A percentile compares a stretch with the other conserved stretches of the same genome.
phyloP scores from a whole-genome alignment of 2,113 vertebrate genomes.

The Scartelaos histophorus region DNA sequence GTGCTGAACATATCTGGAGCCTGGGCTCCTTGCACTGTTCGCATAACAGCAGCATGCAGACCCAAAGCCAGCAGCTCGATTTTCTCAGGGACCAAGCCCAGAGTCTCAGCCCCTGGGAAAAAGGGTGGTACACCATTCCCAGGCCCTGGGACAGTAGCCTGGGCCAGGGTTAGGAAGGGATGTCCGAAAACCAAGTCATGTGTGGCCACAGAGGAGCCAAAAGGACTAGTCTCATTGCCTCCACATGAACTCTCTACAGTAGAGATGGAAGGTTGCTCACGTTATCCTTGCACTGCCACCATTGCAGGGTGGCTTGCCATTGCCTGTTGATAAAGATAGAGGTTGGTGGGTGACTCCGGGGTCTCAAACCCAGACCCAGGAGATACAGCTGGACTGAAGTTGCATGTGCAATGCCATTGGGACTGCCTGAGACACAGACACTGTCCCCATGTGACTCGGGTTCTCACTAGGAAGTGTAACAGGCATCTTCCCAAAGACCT shows the following conservation, averaged over 20 bases:
- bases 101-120: not conserved
- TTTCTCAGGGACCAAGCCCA: not conserved
- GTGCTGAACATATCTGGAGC: not conserved
- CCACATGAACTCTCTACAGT: not conserved
- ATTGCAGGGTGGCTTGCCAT: conserved; percentile 16
- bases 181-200: not conserved
- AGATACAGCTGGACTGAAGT: no score
- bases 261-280: not conserved
- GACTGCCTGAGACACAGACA: no score
- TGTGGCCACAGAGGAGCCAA: not conserved
- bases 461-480: no score
- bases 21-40: not conserved
- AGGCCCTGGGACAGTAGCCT: not conserved
- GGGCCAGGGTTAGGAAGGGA: not conserved
- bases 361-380: no score
- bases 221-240: not conserved
- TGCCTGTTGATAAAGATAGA: conserved; percentile 57
- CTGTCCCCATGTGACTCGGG: no score
- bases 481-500: no score
- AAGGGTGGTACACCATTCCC: not conserved
- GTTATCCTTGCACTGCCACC: no score
- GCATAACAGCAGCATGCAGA: not conserved
- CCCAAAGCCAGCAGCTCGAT: not conserved
- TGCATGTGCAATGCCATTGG: no score
- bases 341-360: no score